phyloP scores from a whole-genome alignment of 1,140 invertebrate species.

The Drosophila navojoa region DNA sequence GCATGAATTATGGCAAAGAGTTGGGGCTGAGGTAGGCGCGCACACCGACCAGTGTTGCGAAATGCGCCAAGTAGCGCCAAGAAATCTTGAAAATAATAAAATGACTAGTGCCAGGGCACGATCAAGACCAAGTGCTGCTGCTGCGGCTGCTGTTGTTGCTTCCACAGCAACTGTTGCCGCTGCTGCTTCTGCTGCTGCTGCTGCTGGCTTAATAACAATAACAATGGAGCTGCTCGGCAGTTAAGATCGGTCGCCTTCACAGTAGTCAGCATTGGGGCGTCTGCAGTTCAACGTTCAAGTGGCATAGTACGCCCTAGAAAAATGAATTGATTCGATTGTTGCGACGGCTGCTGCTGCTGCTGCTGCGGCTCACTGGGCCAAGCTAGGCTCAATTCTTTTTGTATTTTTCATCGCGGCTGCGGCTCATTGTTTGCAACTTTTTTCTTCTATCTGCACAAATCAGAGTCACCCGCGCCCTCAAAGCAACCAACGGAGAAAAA shows the following conservation, averaged over 20 bases:
- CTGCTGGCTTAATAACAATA: conserved; percentile 37
- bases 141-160: conserved; percentile 18
- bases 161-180: conserved; percentile 28
- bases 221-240: conserved; percentile 58
- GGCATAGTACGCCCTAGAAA: conserved; percentile 82
- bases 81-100: conserved; percentile 74
- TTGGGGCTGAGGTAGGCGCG: not conserved
- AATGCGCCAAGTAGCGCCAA: conserved; percentile 56
- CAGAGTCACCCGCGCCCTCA: conserved; percentile 64
- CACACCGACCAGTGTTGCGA: conserved; percentile 58
- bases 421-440: conserved; percentile 48
- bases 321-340: conserved; percentile 84
- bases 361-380: conserved; percentile 18
- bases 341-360: conserved; percentile 27
- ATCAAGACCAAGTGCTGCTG: conserved; percentile 68
- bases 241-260: conserved; percentile 56
- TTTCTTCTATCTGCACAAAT: conserved; percentile 68
- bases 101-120: conserved; percentile 77
- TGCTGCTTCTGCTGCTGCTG: conserved; percentile 22
- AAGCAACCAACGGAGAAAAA: conserved; percentile 14
- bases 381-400: conserved; percentile 11
- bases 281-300: conserved; percentile 84
- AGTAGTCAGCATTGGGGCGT: conserved; percentile 83
- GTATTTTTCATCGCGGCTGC: conserved; percentile 22
- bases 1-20: conserved; percentile 60